phyloP scores from a whole-genome alignment of 2,888 invertebrate species.

The Timema cristinae region DNA sequence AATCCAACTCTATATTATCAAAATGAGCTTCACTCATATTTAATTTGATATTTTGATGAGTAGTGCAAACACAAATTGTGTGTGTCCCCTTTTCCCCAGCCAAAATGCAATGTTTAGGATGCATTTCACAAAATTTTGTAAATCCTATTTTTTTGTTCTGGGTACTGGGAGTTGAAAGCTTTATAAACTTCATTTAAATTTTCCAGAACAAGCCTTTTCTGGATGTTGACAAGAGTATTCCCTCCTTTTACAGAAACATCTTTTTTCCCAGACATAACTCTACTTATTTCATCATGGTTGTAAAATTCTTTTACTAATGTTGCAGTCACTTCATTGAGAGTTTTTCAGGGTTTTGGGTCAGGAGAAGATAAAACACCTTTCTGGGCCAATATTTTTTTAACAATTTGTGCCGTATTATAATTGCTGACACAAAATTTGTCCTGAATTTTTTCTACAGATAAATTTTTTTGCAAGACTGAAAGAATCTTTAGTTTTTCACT shows the following conservation, averaged over 20 bases:
- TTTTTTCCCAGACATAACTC: not conserved
- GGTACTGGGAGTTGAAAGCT: not conserved
- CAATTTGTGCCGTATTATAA: not conserved
- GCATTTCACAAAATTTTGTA: conserved; percentile 8
- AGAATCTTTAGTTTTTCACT: not conserved
- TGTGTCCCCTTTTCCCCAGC: not conserved
- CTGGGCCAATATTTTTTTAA: not conserved
- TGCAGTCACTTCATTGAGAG: not conserved
- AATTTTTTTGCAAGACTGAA: conserved; percentile 6
- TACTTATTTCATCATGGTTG: not conserved
- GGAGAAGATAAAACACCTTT: not conserved
- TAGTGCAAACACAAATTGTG: conserved; percentile 6
- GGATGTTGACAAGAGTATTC: not conserved
- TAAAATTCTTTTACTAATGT: not conserved
- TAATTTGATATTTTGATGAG: conserved; percentile 8
- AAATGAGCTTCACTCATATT: not conserved
- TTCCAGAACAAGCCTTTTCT: conserved; percentile 1
- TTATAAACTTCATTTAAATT: not conserved
- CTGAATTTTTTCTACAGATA: not conserved
- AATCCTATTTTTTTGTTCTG: not conserved
- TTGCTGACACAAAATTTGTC: not conserved
- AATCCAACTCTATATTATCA: not conserved
- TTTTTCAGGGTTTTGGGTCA: conserved; percentile 1
- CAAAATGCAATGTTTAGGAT: not conserved
- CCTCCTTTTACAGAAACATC: not conserved